These are phyloP conservation scores for Nasalis larvatus DNA, from an alignment of 2,113 vertebrate genomes.

Conservation along the genomic window DNA sequence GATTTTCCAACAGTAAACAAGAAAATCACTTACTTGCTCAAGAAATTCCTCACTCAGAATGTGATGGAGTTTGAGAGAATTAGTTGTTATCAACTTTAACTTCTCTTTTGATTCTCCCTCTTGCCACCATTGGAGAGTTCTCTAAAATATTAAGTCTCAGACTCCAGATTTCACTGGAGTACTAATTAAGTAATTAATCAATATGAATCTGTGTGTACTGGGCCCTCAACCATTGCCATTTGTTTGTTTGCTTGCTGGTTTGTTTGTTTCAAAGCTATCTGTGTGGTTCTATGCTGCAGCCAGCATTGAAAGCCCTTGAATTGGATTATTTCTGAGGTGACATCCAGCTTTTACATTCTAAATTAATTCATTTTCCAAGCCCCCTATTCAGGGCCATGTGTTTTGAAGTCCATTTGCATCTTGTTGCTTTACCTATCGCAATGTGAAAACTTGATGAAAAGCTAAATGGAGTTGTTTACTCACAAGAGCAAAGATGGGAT, in stretches of 20 bases:
- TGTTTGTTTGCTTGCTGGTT: not conserved
- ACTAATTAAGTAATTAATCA: not conserved
- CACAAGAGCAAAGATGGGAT: not conserved
- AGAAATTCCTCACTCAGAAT: not conserved
- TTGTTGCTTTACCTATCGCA: not conserved
- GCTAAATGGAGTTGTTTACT: not conserved
- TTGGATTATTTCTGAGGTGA: not conserved
- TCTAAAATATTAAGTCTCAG: not conserved
- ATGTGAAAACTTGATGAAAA: not conserved
- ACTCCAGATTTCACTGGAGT: not conserved
- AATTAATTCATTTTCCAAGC: not conserved
- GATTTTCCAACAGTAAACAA: not conserved
- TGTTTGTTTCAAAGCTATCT: not conserved
- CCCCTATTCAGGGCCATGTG: no score
- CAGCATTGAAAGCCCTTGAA: not conserved
- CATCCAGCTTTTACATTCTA: not conserved
- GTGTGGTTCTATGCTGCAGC: not conserved
- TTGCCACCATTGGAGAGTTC: not conserved
- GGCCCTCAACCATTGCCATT: fast-evolving
- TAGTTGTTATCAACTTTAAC: not conserved
- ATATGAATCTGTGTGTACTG: not conserved
- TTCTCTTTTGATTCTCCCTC: not conserved
- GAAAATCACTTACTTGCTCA: not conserved
- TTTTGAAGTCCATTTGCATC: not conserved
- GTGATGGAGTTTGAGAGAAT: not conserved